These are phyloP conservation scores for Leuciscus waleckii DNA, from an alignment of 2,797 vertebrate species.

Conservation along the genomic window DNA sequence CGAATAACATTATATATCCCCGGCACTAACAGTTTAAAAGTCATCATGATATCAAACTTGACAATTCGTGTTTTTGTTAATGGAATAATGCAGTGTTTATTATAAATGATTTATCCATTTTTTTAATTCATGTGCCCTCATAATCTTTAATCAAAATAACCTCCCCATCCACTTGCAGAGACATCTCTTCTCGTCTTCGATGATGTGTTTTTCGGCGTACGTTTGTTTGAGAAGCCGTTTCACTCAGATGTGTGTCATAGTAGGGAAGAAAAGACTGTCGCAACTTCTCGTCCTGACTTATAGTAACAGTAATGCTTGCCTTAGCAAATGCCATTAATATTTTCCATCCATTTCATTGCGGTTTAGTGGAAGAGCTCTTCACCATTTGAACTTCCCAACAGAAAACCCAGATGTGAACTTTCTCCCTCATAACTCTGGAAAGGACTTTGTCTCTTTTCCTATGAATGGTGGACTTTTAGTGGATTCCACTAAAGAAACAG, in stretches of 20 bases:
- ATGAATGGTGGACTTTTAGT: slow-evolving; percentile 9
- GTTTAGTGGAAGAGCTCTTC: background rate
- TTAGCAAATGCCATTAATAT: slow-evolving; percentile 9
- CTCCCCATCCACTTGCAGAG: background rate
- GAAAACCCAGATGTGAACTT: slow-evolving; percentile 32
- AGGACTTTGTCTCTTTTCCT: background rate
- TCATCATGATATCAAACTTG: background rate
- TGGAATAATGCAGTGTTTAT: background rate
- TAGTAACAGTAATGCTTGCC: background rate
- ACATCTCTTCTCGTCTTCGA: background rate
- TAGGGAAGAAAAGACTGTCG: background rate
- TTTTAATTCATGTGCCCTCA: background rate
- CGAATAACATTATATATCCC: slow-evolving; percentile 32
- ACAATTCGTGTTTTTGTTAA: background rate
- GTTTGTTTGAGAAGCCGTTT: background rate
- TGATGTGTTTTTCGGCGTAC: background rate
- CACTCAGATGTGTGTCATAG: background rate
- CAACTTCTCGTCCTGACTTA: background rate
- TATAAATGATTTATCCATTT: background rate
- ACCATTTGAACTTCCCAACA: slow-evolving; percentile 15
- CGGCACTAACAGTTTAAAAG: background rate
- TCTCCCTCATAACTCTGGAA: slow-evolving; percentile 14
- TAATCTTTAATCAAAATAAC: background rate
- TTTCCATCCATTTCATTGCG: background rate
- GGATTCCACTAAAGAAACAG: slow-evolving; percentile 11